Conservation (phyloP, 2,113 vertebrate genomes). For the Lasiurus cinereus region DNA sequence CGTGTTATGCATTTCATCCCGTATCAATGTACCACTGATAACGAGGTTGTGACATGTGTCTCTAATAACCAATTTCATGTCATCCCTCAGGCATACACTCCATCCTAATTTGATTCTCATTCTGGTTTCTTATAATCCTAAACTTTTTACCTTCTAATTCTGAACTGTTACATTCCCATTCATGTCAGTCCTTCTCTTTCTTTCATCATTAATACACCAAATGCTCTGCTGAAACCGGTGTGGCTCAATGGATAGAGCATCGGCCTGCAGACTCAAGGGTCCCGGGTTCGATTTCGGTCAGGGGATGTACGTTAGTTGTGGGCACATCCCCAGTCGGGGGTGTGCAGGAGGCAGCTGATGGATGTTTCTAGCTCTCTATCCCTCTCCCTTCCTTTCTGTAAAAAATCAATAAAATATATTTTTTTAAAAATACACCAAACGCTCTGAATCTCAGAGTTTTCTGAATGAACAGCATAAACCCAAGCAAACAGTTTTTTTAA, state of each 20-base stretch:
- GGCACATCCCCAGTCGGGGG: no score
- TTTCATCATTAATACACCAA: neutral
- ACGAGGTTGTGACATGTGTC: neutral
- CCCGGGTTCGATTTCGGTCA: no score
- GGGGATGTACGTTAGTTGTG: no score
- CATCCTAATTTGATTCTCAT: neutral
- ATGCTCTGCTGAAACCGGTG: neutral
- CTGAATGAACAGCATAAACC: neutral
- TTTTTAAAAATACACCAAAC: neutral
- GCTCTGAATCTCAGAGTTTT: conserved; percentile 33
- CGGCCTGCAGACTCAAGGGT: no score
- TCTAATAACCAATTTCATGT: neutral
- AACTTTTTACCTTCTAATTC: conserved; percentile 7
- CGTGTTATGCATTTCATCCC: neutral
- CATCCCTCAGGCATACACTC: neutral
- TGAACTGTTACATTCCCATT: neutral
- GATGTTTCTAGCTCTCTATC: no score
- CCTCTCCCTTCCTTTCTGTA: no score
- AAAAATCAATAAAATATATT: no score
- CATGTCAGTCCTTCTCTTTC: neutral
- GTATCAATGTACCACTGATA: neutral
- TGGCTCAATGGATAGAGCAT: no score
- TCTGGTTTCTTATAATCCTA: conserved; percentile 18
- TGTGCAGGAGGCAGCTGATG: no score
- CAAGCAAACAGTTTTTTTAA: conserved; percentile 21